Conservation (phyloP, 2,113 vertebrate species). For the Oriolus oriolus region DNA sequence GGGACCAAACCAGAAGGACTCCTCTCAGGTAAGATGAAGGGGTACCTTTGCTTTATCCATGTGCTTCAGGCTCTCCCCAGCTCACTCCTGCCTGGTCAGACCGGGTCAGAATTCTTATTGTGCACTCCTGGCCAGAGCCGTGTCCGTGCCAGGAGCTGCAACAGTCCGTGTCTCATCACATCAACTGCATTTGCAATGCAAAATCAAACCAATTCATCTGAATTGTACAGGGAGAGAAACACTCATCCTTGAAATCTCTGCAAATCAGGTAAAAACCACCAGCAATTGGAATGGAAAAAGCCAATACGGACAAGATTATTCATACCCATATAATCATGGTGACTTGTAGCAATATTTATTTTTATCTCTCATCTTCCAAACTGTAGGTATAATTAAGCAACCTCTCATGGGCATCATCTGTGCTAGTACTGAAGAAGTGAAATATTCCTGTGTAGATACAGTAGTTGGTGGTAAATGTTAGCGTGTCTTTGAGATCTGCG, state of each 20-base stretch:
- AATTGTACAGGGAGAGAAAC: background rate
- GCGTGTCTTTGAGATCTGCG: background rate
- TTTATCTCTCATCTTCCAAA: background rate
- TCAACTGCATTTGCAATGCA: background rate
- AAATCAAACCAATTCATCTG: background rate
- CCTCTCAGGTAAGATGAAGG: background rate
- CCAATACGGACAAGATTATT: background rate
- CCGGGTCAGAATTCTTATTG: background rate
- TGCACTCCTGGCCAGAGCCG: accelerated
- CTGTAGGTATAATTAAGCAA: constrained; percentile 4
- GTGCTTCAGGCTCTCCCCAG: background rate
- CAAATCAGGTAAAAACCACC: background rate
- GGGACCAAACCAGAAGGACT: background rate
- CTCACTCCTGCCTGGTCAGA: background rate
- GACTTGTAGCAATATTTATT: background rate
- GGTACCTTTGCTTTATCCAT: background rate
- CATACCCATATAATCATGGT: background rate
- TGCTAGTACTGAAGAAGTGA: background rate
- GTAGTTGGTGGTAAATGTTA: background rate
- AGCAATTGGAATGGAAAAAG: background rate
- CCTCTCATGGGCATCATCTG: background rate
- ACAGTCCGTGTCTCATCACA: background rate
- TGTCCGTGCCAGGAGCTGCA: background rate
- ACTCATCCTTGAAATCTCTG: background rate
- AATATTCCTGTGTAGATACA: background rate